Evolutionary conservation across 2,888 invertebrate species (phyloP), one percentile per base, ranked within the genome.

Genomic region (Caenorhabditis angaria): DNA sequence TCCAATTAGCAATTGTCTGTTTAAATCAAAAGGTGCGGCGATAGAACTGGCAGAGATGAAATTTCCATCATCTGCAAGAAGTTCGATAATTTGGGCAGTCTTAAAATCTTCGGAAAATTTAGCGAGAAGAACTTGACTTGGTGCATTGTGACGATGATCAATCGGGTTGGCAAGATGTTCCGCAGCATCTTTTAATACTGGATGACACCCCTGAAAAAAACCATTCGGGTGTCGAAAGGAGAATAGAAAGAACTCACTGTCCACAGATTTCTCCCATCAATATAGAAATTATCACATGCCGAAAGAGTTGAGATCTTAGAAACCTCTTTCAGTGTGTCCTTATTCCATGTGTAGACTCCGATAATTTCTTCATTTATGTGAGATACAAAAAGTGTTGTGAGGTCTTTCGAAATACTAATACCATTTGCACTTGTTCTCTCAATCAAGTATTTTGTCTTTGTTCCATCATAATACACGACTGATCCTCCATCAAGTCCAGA

Each of bases 121-220:
- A 48, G 76, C 54, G 5, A 68, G 68, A 6, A 78, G 68, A 10
- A 76, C 71, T 76, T 78, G 78, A 12, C 73, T 70, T 28, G 75
- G 76, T 5, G 70, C 69, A 20, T 60, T 41, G 20, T 59, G 51
- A 1, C n/a, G 22, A 1, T 22, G 32, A 28, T 76, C 55, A 6
- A 67, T 55, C 25, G 47, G 50, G 28, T 72, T 58, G 0, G 35
- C 64, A 6, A 78, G 54, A n/a, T 76, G 73, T n/a, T 5, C 65
- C 6, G 53, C 24, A 4, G 63, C 70, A 10, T 73, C 61, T 29
- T 76, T 61, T 24, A 68, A 24, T 1, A 76, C 58, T 20, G 78
- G 78, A 61, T 78, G 78, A 28, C 76, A 73, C 6, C 76, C 78
- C 78, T 78, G 53, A 41, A 68, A 61, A 29, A n/a, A n/a, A n/a